phyloP scores from a whole-genome alignment of 2,888 invertebrate species.

The Norana najaformis region DNA sequence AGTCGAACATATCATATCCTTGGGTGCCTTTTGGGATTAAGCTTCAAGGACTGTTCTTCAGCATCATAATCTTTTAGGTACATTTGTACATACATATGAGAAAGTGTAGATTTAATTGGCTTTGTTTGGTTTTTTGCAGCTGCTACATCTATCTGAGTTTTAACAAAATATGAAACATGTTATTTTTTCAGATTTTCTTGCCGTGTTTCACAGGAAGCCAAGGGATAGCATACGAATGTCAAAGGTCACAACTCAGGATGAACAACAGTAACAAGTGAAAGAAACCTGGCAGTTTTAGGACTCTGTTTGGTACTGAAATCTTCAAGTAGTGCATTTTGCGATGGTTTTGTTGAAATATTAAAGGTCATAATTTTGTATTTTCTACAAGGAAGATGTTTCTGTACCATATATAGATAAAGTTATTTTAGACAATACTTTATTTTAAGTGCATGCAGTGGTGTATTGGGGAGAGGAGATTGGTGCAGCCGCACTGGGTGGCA shows the following conservation, averaged over 20 bases:
- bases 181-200: neutral
- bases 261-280: too few species aligned
- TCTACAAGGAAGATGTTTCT: neutral
- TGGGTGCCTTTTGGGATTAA: too few species aligned
- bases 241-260: neutral
- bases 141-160: neutral
- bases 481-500: too few species aligned
- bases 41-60: too few species aligned
- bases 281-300: neutral
- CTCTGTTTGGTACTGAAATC: neutral
- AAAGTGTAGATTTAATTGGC: too few species aligned
- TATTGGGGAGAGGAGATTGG: too few species aligned
- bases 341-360: neutral
- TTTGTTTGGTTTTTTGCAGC: too few species aligned
- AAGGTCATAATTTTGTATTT: neutral
- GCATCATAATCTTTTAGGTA: too few species aligned
- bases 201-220: slow-evolving; percentile 1
- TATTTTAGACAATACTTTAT: neutral
- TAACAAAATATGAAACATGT: neutral
- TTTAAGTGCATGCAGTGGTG: neutral
- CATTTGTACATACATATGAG: too few species aligned
- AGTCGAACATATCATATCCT: too few species aligned
- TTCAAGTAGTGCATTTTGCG: neutral
- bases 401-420: too few species aligned
- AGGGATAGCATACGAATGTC: neutral